phyloP scores from a whole-genome alignment of 2,113 vertebrate species.

The Malurus melanocephalus region DNA sequence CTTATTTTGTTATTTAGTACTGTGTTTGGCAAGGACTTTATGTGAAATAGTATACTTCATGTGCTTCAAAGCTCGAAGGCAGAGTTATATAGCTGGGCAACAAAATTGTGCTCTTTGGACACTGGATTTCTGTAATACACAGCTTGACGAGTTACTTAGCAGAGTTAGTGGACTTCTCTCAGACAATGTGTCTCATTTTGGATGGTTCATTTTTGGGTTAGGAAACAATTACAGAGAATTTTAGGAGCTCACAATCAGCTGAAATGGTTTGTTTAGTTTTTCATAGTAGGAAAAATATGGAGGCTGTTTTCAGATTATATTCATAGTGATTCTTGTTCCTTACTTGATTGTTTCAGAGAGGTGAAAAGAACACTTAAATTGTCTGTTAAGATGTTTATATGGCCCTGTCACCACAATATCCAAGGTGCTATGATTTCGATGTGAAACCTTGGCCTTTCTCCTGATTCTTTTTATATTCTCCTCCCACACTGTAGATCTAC shows the following conservation, averaged over 20 bases:
- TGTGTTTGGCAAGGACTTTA: neutral
- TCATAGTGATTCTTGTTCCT: neutral
- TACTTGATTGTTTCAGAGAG: slow-evolving; percentile 50
- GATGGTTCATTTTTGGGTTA: neutral
- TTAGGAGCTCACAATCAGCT: neutral
- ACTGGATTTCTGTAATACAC: neutral
- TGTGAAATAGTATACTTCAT: neutral
- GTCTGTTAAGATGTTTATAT: slow-evolving; percentile 3
- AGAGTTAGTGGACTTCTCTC: neutral
- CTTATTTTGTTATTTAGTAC: slow-evolving; percentile 38
- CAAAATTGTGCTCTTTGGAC: slow-evolving; percentile 14
- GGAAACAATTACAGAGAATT: neutral
- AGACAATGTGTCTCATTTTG: neutral
- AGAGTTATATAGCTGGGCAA: slow-evolving; percentile 21
- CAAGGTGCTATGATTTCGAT: neutral
- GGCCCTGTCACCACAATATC: neutral
- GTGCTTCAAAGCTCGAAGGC: neutral
- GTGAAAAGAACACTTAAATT: slow-evolving; percentile 35
- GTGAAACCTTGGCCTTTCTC: slow-evolving; percentile 55
- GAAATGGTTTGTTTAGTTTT: neutral
- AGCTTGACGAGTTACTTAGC: neutral
- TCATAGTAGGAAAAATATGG: neutral
- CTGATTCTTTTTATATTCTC: neutral
- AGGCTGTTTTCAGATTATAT: neutral
- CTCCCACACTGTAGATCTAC: slow-evolving; percentile 46